Conservation (phyloP, 2,113 vertebrate genomes). For the Probosciger aterrimus region DNA sequence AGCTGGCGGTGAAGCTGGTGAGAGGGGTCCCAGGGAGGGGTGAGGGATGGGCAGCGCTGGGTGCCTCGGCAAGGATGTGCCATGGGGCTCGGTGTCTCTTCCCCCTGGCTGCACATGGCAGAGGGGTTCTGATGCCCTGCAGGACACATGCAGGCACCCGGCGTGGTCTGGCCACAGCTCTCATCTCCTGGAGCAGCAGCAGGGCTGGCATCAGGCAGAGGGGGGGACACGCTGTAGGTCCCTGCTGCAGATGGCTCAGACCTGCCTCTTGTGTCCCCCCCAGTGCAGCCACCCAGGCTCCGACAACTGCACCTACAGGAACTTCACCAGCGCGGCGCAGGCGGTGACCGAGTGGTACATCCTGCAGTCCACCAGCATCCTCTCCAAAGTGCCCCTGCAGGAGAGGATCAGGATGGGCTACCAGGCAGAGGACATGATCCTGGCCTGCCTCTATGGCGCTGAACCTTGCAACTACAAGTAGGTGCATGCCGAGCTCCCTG, state of each 20-base stretch:
- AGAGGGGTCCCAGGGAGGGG: not conserved
- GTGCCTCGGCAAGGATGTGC: accelerated
- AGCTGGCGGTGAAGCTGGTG: slow-evolving; percentile 78
- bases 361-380: slow-evolving; percentile 80
- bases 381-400: slow-evolving; percentile 55
- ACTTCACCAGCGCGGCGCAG: slow-evolving; percentile 77
- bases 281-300: slow-evolving; percentile 70
- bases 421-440: slow-evolving; percentile 74
- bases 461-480: slow-evolving; percentile 80
- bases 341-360: slow-evolving; percentile 78
- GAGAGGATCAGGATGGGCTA: slow-evolving; percentile 75
- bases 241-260: not conserved
- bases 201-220: accelerated
- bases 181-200: not conserved
- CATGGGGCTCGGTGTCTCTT: accelerated
- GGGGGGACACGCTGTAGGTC: accelerated
- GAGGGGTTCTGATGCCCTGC: not conserved
- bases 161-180: not conserved
- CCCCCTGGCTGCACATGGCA: not conserved
- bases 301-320: slow-evolving; percentile 69
- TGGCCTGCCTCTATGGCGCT: slow-evolving; percentile 75
- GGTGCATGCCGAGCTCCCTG: not conserved
- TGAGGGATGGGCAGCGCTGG: accelerated
- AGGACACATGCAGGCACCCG: not conserved
- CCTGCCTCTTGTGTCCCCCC: not conserved